These are phyloP conservation scores for Brenthis hecate DNA, from an alignment of 2,888 invertebrate species.

Conservation along the genomic window DNA sequence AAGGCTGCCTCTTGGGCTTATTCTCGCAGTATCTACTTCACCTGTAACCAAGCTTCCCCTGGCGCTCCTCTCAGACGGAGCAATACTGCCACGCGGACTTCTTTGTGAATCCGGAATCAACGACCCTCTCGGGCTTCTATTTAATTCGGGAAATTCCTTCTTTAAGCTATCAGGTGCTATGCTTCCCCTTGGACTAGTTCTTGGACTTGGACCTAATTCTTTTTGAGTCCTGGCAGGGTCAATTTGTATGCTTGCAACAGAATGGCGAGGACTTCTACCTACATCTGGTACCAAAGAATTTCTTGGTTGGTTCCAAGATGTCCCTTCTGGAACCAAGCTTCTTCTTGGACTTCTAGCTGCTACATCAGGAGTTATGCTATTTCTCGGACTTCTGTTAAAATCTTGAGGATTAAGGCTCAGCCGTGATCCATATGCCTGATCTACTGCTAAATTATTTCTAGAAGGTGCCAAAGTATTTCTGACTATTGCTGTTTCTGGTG, in stretches of 20 bases:
- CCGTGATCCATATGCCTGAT: conserved; percentile 79
- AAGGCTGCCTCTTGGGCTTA: conserved; percentile 83
- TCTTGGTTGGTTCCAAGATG: conserved; percentile 81
- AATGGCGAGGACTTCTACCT: conserved; percentile 83
- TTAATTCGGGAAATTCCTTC: conserved; percentile 73
- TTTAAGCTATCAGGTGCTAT: conserved; percentile 73
- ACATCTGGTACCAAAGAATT: conserved; percentile 83
- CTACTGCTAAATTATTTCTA: conserved; percentile 84
- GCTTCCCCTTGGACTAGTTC: conserved; percentile 83
- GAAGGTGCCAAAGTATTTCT: conserved; percentile 81
- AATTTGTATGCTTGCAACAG: conserved; percentile 76
- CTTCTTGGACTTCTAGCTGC: conserved; percentile 83
- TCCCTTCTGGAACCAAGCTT: conserved; percentile 83
- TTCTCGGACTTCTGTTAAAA: conserved; percentile 76
- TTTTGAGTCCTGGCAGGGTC: conserved; percentile 71
- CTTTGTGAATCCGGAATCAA: conserved; percentile 82
- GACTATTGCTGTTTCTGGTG: conserved; percentile 82
- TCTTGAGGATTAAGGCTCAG: conserved; percentile 83
- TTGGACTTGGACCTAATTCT: conserved; percentile 77
- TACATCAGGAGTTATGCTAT: conserved; percentile 74
- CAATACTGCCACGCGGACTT: conserved; percentile 84
- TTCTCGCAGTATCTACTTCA: conserved; percentile 63
- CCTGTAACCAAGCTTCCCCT: conserved; percentile 70
- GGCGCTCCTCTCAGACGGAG: conserved; percentile 76
- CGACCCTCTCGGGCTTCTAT: conserved; percentile 82